Evolutionary conservation across 1,140 invertebrate species (phyloP).

Genomic region (Bilobella aurantiaca): DNA sequence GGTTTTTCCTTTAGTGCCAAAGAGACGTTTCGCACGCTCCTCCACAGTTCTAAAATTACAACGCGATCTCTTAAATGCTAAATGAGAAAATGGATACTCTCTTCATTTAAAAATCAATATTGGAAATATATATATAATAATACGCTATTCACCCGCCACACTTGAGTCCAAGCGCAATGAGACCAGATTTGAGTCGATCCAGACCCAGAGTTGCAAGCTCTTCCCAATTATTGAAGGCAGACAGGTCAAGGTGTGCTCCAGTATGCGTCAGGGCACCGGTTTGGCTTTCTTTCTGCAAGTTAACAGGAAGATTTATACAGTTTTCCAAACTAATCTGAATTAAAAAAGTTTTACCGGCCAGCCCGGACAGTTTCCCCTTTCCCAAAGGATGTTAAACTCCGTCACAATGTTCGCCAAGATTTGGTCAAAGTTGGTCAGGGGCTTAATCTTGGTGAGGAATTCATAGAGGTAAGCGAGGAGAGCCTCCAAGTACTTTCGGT

Average conservation of each 20-base stretch:
- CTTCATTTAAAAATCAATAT: conserved; percentile 35
- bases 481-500: conserved; percentile 72
- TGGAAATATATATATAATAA: conserved; percentile 10
- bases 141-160: conserved; percentile 70
- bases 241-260: conserved; percentile 91
- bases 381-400: conserved; percentile 83
- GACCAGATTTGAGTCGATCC: conserved; percentile 91
- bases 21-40: conserved; percentile 89
- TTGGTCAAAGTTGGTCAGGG: conserved; percentile 72
- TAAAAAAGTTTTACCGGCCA: conserved; percentile 60
- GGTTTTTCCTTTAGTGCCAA: conserved; percentile 87
- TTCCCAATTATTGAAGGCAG: conserved; percentile 91
- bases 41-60: conserved; percentile 61
- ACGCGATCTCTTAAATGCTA: too few relatives aligned
- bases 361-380: conserved; percentile 76
- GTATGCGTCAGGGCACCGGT: conserved; percentile 66
- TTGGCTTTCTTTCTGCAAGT: conserved; percentile 79
- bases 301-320: conserved; percentile 28
- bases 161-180: conserved; percentile 94
- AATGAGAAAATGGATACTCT: too few relatives aligned
- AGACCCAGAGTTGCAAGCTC: conserved; percentile 91
- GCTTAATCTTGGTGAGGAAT: conserved; percentile 77
- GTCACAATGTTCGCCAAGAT: conserved; percentile 65
- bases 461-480: conserved; percentile 79
- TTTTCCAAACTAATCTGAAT: neutral